Conservation (phyloP, 2,113 vertebrate genomes). For the Geococcyx californianus region DNA sequence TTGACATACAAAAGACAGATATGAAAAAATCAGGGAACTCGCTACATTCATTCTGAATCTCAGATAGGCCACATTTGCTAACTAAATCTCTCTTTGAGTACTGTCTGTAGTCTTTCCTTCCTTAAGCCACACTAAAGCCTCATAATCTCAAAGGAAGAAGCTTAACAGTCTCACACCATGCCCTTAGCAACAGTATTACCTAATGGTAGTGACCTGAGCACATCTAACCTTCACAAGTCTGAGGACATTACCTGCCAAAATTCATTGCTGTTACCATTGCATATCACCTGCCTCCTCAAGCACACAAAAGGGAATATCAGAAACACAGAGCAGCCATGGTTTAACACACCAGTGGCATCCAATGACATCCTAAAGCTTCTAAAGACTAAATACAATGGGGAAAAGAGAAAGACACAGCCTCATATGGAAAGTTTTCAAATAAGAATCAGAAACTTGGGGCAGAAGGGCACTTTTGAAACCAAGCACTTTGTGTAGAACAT, state of each 20-base stretch:
- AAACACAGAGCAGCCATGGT: fast-evolving
- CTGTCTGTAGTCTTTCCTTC: neutral
- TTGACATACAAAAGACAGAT: neutral
- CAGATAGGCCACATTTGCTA: neutral
- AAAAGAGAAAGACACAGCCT: neutral
- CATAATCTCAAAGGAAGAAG: neutral
- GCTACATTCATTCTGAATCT: neutral
- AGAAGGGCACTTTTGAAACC: neutral
- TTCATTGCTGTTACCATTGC: neutral
- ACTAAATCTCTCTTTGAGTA: neutral
- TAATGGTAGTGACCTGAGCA: fast-evolving
- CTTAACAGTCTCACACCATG: neutral
- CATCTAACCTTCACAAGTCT: neutral
- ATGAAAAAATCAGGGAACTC: neutral
- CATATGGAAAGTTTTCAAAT: neutral
- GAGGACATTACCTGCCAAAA: neutral
- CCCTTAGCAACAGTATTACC: fast-evolving
- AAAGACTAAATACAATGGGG: neutral
- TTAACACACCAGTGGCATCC: no score
- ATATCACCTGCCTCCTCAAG: neutral
- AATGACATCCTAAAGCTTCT: neutral
- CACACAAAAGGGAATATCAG: neutral
- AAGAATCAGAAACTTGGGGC: neutral
- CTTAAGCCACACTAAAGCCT: neutral
- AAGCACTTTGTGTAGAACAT: neutral